These are phyloP conservation scores for Rachycentron canadum DNA, from an alignment of 2,797 vertebrate genomes.

Conservation along the genomic window DNA sequence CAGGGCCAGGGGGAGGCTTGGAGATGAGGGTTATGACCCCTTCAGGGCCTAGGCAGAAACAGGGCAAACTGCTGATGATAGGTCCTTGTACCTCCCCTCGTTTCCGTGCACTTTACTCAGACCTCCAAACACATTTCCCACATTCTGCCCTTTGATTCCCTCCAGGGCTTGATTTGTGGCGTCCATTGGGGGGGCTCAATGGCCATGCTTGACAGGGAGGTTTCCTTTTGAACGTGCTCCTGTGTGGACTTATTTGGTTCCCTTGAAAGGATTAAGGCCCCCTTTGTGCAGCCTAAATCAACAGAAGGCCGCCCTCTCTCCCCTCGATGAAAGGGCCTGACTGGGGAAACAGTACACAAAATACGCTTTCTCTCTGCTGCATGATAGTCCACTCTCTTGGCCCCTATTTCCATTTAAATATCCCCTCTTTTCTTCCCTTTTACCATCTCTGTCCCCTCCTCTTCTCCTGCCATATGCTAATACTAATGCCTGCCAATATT, in stretches of 20 bases:
- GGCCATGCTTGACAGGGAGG: constrained; percentile 89
- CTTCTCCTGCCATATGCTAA: constrained; percentile 92
- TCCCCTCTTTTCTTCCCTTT: constrained; percentile 87
- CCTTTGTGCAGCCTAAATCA: constrained; percentile 97
- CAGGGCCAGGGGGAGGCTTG: constrained; percentile 51
- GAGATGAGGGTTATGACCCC: constrained; percentile 80
- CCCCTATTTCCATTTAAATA: constrained; percentile 97
- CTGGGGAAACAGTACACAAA: constrained; percentile 94
- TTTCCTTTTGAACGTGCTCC: constrained; percentile 90
- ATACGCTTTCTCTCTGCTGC: constrained; percentile 89
- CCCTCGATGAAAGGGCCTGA: constrained; percentile 84
- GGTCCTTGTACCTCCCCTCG: constrained; percentile 62
- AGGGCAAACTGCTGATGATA: constrained; percentile 79
- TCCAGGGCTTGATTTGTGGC: constrained; percentile 91
- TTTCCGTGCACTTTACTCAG: constrained; percentile 49
- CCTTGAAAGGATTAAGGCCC: constrained; percentile 96
- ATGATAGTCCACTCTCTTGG: constrained; percentile 91
- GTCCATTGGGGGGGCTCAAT: constrained; percentile 89
- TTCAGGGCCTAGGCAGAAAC: constrained; percentile 73
- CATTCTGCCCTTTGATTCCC: constrained; percentile 95
- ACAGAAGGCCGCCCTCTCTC: constrained; percentile 91
- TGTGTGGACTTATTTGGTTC: constrained; percentile 92
- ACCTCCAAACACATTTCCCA: constrained; percentile 87
- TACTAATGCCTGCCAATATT: constrained; percentile 90
- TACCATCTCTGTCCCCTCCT: constrained; percentile 83